phyloP scores from a whole-genome alignment of 2,113 vertebrate genomes.

The Daphoenositta chrysoptera region DNA sequence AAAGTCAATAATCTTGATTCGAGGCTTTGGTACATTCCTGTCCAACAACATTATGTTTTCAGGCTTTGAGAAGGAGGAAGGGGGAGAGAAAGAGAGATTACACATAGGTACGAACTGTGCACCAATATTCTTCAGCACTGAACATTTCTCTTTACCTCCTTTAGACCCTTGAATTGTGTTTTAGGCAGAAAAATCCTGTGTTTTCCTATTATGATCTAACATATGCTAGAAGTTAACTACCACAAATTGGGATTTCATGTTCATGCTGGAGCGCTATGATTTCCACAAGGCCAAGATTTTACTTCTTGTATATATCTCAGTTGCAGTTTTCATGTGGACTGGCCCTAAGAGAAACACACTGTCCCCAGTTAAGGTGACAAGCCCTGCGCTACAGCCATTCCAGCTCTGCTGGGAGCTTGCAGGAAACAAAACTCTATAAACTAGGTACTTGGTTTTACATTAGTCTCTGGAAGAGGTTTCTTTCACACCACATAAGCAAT shows the following conservation, averaged over 20 bases:
- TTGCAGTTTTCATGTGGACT: background rate
- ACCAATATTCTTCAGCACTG: background rate
- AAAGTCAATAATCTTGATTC: slow-evolving; percentile 98
- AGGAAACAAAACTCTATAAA: background rate
- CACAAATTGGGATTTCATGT: background rate
- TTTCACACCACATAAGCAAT: background rate
- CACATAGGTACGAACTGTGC: background rate
- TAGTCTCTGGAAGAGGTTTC: background rate
- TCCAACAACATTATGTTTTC: slow-evolving; percentile 98
- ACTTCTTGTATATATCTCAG: background rate
- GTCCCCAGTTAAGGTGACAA: background rate
- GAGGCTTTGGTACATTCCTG: slow-evolving; percentile 89
- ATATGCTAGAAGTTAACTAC: background rate
- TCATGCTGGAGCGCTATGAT: background rate
- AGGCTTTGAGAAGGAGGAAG: slow-evolving; percentile 75
- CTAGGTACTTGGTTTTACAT: background rate
- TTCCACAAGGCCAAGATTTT: background rate
- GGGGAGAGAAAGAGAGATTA: background rate
- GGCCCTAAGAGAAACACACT: background rate
- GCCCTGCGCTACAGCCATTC: accelerated
- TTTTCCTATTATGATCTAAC: background rate
- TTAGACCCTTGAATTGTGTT: background rate
- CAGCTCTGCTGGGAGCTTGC: background rate
- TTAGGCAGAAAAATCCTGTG: background rate
- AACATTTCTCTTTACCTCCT: background rate